phyloP scores from a whole-genome alignment of 2,113 vertebrate species.

The Phalacrocorax carbo region DNA sequence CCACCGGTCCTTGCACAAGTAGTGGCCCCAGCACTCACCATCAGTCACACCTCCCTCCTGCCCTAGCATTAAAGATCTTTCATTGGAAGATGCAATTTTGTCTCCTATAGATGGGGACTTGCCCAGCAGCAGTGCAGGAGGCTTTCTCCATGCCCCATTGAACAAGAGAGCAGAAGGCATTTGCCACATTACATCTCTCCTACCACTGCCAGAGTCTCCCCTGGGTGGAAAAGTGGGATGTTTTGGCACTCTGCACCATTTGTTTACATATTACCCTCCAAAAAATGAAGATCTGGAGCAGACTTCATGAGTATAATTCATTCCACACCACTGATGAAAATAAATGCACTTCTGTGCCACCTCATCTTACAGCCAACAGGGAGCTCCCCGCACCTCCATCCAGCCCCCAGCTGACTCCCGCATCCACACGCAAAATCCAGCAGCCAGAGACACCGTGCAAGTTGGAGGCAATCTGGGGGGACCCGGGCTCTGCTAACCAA shows the following conservation, averaged over 20 bases:
- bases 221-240: background rate
- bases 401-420: background rate
- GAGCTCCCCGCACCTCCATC: background rate
- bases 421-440: background rate
- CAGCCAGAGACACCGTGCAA: fast-evolving
- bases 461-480: background rate
- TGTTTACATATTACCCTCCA: background rate
- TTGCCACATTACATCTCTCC: background rate
- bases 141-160: background rate
- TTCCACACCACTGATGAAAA: background rate
- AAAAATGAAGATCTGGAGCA: background rate
- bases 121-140: background rate
- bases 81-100: background rate
- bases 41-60: background rate
- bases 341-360: background rate
- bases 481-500: fast-evolving
- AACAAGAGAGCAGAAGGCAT: background rate
- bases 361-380: background rate
- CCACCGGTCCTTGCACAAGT: background rate
- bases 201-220: background rate
- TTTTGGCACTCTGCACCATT: background rate
- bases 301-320: background rate
- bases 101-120: background rate
- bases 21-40: background rate
- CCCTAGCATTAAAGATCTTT: background rate